phyloP scores from a whole-genome alignment of 2,113 vertebrate species.

The Erpornis zantholeuca region DNA sequence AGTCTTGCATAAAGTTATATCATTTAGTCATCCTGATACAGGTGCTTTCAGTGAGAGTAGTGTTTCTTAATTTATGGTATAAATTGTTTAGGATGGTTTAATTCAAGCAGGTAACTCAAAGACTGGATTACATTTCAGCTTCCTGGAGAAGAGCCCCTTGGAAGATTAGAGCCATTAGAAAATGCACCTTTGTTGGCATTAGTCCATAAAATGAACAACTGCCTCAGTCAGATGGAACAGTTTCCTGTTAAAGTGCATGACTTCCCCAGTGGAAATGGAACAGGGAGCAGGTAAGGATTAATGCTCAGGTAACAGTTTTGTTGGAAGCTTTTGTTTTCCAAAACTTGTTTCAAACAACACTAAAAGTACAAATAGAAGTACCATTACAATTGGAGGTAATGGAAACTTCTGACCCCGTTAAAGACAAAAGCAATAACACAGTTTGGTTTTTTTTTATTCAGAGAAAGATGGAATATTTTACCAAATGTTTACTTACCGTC shows the following conservation, averaged over 20 bases:
- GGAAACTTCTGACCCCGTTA: background rate
- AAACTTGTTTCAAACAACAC: background rate
- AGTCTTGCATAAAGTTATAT: background rate
- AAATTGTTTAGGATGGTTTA: background rate
- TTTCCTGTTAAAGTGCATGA: conserved; percentile 99
- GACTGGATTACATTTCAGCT: conserved; percentile 73
- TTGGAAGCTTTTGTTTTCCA: background rate
- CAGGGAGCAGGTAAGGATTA: conserved; percentile 93
- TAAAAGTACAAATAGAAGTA: background rate
- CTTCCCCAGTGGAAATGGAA: conserved; percentile 97
- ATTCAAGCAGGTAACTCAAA: background rate
- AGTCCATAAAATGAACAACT: conserved; percentile 99
- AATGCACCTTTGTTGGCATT: conserved; percentile 89
- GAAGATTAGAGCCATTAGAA: conserved; percentile 88
- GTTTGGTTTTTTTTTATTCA: background rate
- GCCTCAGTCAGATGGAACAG: conserved; percentile 98
- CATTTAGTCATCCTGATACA: background rate
- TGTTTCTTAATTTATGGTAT: background rate
- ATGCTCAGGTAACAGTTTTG: conserved; percentile 48
- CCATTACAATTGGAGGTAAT: background rate
- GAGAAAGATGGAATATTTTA: background rate
- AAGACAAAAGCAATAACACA: background rate
- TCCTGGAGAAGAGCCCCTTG: conserved; percentile 87
- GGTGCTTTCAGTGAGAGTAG: background rate
- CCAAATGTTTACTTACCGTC: background rate